A percentile compares a stretch with the other conserved stretches of the same genome.
These are phyloP conservation scores for Eupithecia subfuscata DNA, from an alignment of 2,888 invertebrate species.

Conservation along the genomic window DNA sequence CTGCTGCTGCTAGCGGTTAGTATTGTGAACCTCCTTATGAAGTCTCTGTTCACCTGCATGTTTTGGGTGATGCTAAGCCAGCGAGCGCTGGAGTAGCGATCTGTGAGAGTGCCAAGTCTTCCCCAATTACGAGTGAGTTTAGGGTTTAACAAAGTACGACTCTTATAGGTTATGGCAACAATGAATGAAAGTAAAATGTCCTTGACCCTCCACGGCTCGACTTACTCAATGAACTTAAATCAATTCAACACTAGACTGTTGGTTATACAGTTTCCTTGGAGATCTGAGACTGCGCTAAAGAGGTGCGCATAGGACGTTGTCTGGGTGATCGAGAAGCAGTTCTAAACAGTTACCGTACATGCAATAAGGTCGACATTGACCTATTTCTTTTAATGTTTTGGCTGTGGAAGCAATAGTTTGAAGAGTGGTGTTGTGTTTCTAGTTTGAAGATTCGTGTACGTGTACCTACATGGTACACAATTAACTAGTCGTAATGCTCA, in stretches of 20 bases:
- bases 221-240: slow-evolving; percentile 9
- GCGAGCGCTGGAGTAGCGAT: not conserved
- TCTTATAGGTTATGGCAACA: not conserved
- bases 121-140: not conserved
- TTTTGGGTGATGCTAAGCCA: slow-evolving; percentile 97
- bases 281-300: slow-evolving; percentile 16
- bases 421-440: not conserved
- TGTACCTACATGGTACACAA: not conserved
- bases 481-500: slow-evolving; percentile 11
- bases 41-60: slow-evolving; percentile 94
- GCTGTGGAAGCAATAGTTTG: not conserved
- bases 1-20: slow-evolving; percentile 86
- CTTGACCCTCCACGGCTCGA: not conserved
- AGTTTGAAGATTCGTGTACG: not conserved
- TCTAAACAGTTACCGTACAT: not conserved
- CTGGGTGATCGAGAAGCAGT: slow-evolving; percentile 17
- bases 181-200: not conserved
- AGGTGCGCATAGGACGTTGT: slow-evolving; percentile 23
- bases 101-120: not conserved
- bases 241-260: slow-evolving; percentile 7
- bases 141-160: no score
- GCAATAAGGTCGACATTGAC: slow-evolving; percentile 10
- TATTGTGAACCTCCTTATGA: slow-evolving; percentile 70
- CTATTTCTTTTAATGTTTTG: not conserved
- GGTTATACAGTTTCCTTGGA: slow-evolving; percentile 18